Conservation (phyloP, 2,113 vertebrate species). For the Tiliqua scincoides region DNA sequence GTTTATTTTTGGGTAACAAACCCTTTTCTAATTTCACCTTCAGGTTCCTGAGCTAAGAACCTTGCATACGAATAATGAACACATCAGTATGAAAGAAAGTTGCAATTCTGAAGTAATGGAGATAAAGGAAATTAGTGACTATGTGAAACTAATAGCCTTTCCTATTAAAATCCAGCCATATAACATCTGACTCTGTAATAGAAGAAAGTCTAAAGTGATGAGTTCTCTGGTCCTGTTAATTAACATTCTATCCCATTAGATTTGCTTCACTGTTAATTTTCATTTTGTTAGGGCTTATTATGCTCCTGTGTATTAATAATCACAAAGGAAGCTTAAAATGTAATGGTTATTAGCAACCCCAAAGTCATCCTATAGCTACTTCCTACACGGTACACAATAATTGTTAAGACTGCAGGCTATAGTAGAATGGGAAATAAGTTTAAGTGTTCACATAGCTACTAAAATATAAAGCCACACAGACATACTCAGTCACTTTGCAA, state of each 20-base stretch:
- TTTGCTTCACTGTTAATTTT: slow-evolving; percentile 73
- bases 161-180: slow-evolving; percentile 64
- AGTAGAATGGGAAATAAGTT: slow-evolving; percentile 11
- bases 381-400: slow-evolving; percentile 48
- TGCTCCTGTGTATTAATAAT: slow-evolving; percentile 60
- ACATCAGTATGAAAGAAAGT: slow-evolving; percentile 61
- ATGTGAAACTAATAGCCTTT: slow-evolving; percentile 73
- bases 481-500: slow-evolving; percentile 10
- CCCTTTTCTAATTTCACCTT: slow-evolving; percentile 39
- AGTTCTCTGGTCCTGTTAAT: slow-evolving; percentile 76
- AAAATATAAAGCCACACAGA: slow-evolving; percentile 15
- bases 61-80: slow-evolving; percentile 64
- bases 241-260: slow-evolving; percentile 74
- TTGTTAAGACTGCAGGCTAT: slow-evolving; percentile 35
- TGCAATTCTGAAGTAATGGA: slow-evolving; percentile 60
- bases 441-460: slow-evolving; percentile 7
- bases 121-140: slow-evolving; percentile 78
- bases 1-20: slow-evolving; percentile 50
- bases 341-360: slow-evolving; percentile 43
- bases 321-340: slow-evolving; percentile 45
- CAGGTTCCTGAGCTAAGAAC: slow-evolving; percentile 48
- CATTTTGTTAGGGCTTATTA: slow-evolving; percentile 76
- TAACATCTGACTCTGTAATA: slow-evolving; percentile 58
- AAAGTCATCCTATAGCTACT: slow-evolving; percentile 41
- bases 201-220: slow-evolving; percentile 67